A percentile compares a stretch with the other conserved stretches of the same genome.
These are phyloP conservation scores for Eretmochelys imbricata DNA, from an alignment of 2,113 vertebrate genomes.

Conservation along the genomic window DNA sequence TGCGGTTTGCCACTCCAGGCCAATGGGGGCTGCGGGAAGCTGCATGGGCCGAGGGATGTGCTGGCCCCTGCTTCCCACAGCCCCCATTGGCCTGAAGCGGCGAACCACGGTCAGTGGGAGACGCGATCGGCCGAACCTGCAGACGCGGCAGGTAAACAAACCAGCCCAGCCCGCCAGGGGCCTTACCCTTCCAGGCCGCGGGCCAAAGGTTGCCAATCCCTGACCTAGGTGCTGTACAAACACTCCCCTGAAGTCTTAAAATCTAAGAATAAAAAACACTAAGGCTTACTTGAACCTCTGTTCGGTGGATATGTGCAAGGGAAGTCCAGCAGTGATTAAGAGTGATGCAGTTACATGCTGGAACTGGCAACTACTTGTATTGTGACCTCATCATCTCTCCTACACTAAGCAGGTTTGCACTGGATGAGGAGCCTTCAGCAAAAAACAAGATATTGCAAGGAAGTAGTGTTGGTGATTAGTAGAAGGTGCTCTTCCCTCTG, in stretches of 20 bases:
- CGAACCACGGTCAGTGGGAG: too few species aligned
- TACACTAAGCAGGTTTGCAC: neutral
- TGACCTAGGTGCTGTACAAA: neutral
- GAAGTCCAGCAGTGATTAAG: conserved; percentile 30
- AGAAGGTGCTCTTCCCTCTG: neutral
- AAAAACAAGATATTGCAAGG: conserved; percentile 10
- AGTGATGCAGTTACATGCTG: neutral
- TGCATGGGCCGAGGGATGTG: too few species aligned
- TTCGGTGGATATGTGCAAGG: neutral
- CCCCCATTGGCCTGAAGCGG: too few species aligned
- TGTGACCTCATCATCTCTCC: neutral
- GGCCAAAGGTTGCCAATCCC: too few species aligned
- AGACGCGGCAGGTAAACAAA: too few species aligned
- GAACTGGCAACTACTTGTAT: neutral
- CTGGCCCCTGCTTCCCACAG: too few species aligned
- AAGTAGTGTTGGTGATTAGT: neutral
- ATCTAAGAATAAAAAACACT: neutral
- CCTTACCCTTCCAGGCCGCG: too few species aligned
- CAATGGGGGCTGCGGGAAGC: too few species aligned
- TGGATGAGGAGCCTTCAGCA: neutral
- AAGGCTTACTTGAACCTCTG: neutral
- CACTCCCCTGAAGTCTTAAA: neutral
- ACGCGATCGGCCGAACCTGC: too few species aligned
- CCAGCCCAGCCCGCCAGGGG: too few species aligned
- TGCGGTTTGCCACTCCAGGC: too few species aligned